Conservation (phyloP, 2,888 invertebrate species). For the Watsonalla binaria region DNA sequence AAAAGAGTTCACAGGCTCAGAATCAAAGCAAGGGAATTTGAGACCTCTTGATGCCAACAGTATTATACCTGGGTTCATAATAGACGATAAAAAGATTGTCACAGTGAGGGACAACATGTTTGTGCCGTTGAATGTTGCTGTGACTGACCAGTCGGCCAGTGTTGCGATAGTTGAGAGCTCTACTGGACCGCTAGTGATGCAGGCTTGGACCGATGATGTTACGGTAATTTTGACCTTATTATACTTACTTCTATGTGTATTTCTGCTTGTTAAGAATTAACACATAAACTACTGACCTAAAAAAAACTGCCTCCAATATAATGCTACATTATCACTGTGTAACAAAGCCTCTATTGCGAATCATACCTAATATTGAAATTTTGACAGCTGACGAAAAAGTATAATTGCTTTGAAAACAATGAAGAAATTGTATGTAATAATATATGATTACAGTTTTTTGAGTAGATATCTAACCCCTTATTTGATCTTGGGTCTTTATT, state of each 20-base stretch:
- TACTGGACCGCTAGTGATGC: slow-evolving; percentile 49
- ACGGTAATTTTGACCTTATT: slow-evolving; percentile 31
- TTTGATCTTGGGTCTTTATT: too few species aligned
- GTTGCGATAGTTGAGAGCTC: slow-evolving; percentile 51
- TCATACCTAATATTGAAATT: too few species aligned
- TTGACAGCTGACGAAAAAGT: too few species aligned
- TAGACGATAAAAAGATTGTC: slow-evolving; percentile 57
- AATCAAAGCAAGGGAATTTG: slow-evolving; percentile 34
- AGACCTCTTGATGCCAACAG: slow-evolving; percentile 49
- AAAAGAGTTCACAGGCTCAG: slow-evolving; percentile 35
- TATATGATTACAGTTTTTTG: too few species aligned
- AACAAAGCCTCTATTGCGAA: too few species aligned
- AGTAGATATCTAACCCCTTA: too few species aligned
- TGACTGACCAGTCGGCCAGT: slow-evolving; percentile 47
- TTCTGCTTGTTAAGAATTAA: too few species aligned
- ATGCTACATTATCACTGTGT: too few species aligned
- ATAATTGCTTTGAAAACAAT: too few species aligned
- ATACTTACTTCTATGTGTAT: background rate
- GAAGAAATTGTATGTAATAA: too few species aligned
- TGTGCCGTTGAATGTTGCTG: slow-evolving; percentile 33
- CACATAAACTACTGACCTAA: too few species aligned
- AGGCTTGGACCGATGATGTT: slow-evolving; percentile 51
- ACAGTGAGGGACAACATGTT: slow-evolving; percentile 54
- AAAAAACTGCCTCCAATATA: too few species aligned
- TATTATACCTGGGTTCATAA: slow-evolving; percentile 52